Evolutionary conservation across 2,797 vertebrate genomes (phyloP).

Genomic region (Coranthus polyacanthus): DNA sequence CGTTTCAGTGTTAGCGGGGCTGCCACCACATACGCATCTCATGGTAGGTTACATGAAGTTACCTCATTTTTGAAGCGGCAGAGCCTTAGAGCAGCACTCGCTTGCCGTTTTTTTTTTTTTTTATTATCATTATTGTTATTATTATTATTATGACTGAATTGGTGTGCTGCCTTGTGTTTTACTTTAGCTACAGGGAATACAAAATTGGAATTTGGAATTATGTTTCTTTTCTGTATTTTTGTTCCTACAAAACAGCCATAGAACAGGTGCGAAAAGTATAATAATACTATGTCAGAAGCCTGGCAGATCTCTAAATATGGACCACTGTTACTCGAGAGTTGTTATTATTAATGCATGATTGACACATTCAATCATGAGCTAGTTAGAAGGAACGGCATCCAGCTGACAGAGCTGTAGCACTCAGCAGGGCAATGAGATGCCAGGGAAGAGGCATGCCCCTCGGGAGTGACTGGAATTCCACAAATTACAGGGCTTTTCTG

Average conservation of each 20-base stretch:
- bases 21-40: conserved; percentile 91
- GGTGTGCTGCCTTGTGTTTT: background rate
- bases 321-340: background rate
- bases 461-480: conserved; percentile 1
- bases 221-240: conserved; percentile 7
- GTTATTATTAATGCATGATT: conserved; percentile 13
- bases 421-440: conserved; percentile 10
- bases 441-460: background rate
- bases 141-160: no score
- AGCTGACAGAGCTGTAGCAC: conserved; percentile 1
- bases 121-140: no score
- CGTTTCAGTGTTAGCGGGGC: conserved; percentile 97
- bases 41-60: conserved; percentile 86
- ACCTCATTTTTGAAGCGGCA: conserved; percentile 50
- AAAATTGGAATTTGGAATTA: background rate
- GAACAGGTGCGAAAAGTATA: background rate
- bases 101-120: background rate
- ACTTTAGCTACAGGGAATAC: conserved; percentile 4
- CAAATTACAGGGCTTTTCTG: conserved; percentile 3
- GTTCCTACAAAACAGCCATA: background rate
- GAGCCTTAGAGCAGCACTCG: conserved; percentile 19
- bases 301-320: background rate
- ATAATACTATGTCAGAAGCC: background rate
- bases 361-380: conserved; percentile 14
- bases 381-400: conserved; percentile 11